Percentiles rank a stretch among this genome's conserved stretches.
Evolutionary conservation across 30 jellyfish, hydroid and myxozoan species (phyloP).

Genomic region (Chrysaora quinquecirrha): DNA sequence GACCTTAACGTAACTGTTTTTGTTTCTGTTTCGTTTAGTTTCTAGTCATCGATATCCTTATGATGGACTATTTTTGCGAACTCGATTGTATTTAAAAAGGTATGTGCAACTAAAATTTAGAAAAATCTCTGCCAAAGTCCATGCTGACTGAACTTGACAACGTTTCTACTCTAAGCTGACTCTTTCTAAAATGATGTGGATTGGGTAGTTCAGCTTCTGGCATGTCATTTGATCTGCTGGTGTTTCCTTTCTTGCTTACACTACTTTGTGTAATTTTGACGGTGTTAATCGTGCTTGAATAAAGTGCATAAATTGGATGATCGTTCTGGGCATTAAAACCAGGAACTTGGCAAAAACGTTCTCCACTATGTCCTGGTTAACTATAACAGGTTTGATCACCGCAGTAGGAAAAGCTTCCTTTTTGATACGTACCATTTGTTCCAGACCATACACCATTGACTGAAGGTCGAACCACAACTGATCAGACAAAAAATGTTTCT

Average conservation of each 20-base stretch:
- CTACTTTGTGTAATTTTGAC: background rate
- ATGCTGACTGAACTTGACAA: no score
- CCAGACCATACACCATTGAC: slow-evolving; percentile 3
- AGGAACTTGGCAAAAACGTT: no score
- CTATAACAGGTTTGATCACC: background rate
- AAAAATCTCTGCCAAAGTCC: no score
- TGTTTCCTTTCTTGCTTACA: slow-evolving; percentile 10
- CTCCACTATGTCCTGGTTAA: slow-evolving; percentile 1
- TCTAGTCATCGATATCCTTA: no score
- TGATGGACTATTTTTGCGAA: no score
- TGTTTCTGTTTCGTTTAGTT: no score
- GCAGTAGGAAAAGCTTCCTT: background rate
- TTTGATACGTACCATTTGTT: background rate
- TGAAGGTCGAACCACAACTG: slow-evolving; percentile 11
- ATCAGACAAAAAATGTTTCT: background rate
- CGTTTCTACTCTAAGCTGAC: no score
- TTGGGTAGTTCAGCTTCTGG: slow-evolving; percentile 4
- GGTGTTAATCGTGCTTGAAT: background rate
- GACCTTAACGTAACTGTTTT: background rate
- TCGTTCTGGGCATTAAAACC: slow-evolving; percentile 4
- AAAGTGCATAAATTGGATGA: slow-evolving; percentile 7
- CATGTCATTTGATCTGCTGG: slow-evolving; percentile 9
- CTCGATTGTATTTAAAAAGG: no score
- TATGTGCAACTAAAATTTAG: no score
- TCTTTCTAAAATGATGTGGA: background rate